Evolutionary conservation across 2,797 vertebrate genomes (phyloP).

Genomic region (Sternotherus odoratus): DNA sequence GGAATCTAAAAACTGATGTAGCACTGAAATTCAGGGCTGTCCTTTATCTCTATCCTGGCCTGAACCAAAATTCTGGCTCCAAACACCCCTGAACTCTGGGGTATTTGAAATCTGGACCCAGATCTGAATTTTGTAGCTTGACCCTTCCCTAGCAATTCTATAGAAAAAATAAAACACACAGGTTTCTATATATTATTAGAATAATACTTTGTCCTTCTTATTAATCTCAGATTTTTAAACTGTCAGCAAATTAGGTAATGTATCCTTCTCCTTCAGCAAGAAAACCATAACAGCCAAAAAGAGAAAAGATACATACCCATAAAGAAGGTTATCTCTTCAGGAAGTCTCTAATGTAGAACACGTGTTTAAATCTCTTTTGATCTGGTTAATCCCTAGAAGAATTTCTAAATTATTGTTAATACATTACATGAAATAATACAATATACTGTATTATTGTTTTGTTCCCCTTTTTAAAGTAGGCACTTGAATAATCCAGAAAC

Average conservation of each 20-base stretch:
- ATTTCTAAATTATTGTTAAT: neutral
- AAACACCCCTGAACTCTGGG: neutral
- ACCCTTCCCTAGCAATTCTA: neutral
- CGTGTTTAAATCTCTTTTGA: neutral
- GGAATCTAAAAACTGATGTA: neutral
- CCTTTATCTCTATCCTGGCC: neutral
- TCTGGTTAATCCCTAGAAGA: neutral
- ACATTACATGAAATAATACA: neutral
- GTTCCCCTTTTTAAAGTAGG: neutral
- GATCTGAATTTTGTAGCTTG: neutral
- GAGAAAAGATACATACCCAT: neutral
- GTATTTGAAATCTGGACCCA: neutral
- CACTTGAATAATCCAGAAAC: neutral
- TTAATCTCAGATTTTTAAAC: conserved; percentile 10
- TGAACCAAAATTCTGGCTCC: neutral
- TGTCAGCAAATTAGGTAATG: neutral
- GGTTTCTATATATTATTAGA: neutral
- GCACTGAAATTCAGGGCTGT: neutral
- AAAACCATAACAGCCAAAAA: neutral
- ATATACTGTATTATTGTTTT: fast-evolving
- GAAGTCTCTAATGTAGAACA: neutral
- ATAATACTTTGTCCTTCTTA: neutral
- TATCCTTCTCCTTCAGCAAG: neutral
- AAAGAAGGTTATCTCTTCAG: neutral
- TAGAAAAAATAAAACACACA: neutral